phyloP scores from a whole-genome alignment of 2,888 invertebrate species.

The Cheilosia urbana region DNA sequence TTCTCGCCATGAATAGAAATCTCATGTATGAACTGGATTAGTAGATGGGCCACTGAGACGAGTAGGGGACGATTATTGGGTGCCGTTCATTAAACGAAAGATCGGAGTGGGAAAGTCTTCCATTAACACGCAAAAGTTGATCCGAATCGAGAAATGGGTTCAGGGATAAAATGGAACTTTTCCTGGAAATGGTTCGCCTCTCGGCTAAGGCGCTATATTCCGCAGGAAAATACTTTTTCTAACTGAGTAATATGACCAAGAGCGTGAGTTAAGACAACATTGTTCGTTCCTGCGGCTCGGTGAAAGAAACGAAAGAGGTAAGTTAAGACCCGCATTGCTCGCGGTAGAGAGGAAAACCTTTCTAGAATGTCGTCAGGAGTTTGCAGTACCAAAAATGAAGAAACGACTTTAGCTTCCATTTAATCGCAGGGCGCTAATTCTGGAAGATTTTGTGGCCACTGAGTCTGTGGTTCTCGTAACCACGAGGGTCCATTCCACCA shows the following conservation, averaged over 20 bases:
- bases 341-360: slow-evolving; percentile 6
- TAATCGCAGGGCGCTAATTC: not conserved
- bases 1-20: no score
- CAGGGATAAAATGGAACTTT: not conserved
- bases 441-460: not conserved
- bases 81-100: not conserved
- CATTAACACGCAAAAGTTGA: not conserved
- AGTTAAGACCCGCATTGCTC: not conserved
- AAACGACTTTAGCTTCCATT: not conserved
- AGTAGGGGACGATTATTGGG: not conserved
- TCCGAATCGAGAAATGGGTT: not conserved
- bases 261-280: not conserved
- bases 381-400: not conserved
- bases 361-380: not conserved
- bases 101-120: not conserved
- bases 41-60: no score
- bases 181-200: not conserved
- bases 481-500: not conserved
- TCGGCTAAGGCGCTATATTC: slow-evolving; percentile 7
- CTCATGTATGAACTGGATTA: no score
- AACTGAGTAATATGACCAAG: not conserved
- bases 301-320: slow-evolving; percentile 15
- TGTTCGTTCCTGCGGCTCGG: not conserved
- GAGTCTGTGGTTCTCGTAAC: not conserved
- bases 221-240: not conserved